A percentile compares a stretch with the other conserved stretches of the same genome.
These are phyloP conservation scores for Lampropteryx suffumata DNA, from an alignment of 2,888 invertebrate species.

Conservation along the genomic window DNA sequence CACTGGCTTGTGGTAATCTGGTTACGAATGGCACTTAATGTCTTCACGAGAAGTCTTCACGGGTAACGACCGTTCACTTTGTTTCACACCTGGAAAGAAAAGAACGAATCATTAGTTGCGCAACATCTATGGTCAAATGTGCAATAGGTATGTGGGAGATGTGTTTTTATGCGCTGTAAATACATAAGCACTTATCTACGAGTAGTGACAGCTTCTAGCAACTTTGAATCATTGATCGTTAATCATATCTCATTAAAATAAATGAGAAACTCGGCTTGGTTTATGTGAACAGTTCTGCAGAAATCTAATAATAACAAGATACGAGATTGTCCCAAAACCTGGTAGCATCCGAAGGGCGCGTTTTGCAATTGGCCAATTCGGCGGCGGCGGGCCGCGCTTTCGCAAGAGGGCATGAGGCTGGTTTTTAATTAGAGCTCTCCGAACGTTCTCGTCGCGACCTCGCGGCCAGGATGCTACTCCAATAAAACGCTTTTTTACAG, in stretches of 20 bases:
- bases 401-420: slow-evolving; percentile 65
- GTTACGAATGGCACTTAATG: slow-evolving; percentile 78
- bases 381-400: slow-evolving; percentile 58
- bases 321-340: slow-evolving; percentile 34
- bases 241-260: slow-evolving; percentile 15
- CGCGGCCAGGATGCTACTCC: slow-evolving; percentile 75
- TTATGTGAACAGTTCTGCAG: slow-evolving; percentile 17
- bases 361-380: slow-evolving; percentile 58
- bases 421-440: slow-evolving; percentile 78
- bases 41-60: slow-evolving; percentile 74
- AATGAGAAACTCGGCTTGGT: slow-evolving; percentile 17
- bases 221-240: slow-evolving; percentile 13
- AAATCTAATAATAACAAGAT: slow-evolving; percentile 30
- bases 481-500: slow-evolving; percentile 80
- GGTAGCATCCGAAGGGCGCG: slow-evolving; percentile 56
- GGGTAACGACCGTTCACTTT: slow-evolving; percentile 55
- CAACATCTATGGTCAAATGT: slow-evolving; percentile 11
- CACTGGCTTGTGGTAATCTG: slow-evolving; percentile 78
- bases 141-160: background rate
- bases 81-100: slow-evolving; percentile 58
- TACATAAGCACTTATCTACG: background rate
- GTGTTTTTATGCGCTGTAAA: background rate
- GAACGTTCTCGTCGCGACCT: slow-evolving; percentile 64
- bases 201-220: slow-evolving; percentile 5
- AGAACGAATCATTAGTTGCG: slow-evolving; percentile 33